phyloP scores from a whole-genome alignment of 2,888 invertebrate genomes.

The Lymantria monacha region DNA sequence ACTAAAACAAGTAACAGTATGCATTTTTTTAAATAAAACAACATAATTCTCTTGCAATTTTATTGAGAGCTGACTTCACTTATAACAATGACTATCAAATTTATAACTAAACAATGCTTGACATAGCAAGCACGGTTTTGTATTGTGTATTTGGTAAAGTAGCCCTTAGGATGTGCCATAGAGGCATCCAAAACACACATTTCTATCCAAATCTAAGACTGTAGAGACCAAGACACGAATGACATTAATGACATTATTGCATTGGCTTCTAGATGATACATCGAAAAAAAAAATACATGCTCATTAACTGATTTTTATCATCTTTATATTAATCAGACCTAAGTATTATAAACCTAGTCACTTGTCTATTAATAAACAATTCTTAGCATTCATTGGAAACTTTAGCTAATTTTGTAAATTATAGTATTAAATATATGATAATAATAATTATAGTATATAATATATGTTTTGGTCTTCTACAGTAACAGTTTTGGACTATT shows the following conservation, averaged over 20 bases:
- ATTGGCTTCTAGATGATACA: too few species aligned
- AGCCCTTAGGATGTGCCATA: constrained; percentile 46
- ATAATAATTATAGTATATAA: too few species aligned
- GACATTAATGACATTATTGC: not conserved
- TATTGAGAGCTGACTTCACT: constrained; percentile 55
- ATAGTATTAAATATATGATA: too few species aligned
- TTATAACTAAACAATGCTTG: constrained; percentile 46
- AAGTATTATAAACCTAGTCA: too few species aligned
- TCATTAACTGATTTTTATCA: too few species aligned
- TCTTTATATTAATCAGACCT: too few species aligned
- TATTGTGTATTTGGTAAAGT: constrained; percentile 70
- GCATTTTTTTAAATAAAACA: constrained; percentile 17
- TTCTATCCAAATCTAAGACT: constrained; percentile 7
- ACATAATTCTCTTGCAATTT: constrained; percentile 24
- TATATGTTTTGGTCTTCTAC: not conserved
- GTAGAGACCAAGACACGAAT: not conserved
- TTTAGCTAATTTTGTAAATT: too few species aligned
- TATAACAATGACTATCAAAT: constrained; percentile 60
- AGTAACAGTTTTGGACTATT: constrained; percentile 2
- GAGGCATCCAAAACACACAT: constrained; percentile 12
- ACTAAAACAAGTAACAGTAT: too few species aligned
- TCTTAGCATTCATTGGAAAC: too few species aligned
- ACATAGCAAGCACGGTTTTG: constrained; percentile 23
- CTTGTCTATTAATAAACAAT: too few species aligned
- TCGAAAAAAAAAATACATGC: too few species aligned